These are phyloP conservation scores for Acleris emargana DNA, from an alignment of 2,888 invertebrate genomes.

Conservation along the genomic window DNA sequence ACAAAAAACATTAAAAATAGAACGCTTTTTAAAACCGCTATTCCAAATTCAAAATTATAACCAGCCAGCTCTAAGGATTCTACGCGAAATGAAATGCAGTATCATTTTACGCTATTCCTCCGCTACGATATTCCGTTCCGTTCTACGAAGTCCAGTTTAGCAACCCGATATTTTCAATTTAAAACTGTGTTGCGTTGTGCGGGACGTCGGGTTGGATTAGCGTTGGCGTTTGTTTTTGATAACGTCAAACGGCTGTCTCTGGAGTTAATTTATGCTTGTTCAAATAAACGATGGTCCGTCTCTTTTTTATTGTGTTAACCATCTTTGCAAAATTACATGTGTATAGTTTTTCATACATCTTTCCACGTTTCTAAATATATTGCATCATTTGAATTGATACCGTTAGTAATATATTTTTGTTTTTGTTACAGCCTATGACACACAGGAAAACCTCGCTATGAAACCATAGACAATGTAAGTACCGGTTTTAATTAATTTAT, in stretches of 20 bases:
- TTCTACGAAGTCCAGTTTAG: constrained; percentile 64
- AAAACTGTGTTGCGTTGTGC: constrained; percentile 58
- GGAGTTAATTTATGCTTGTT: background rate
- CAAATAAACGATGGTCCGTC: too few relatives aligned
- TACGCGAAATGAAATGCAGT: constrained; percentile 39
- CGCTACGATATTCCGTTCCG: constrained; percentile 51
- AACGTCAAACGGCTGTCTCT: constrained; percentile 29
- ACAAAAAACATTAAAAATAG: background rate
- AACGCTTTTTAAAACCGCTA: background rate
- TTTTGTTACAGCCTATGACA: constrained; percentile 17
- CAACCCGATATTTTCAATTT: constrained; percentile 64
- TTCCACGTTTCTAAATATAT: too few relatives aligned
- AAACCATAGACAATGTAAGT: constrained; percentile 22
- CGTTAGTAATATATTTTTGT: background rate
- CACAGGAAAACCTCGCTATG: background rate
- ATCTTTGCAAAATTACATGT: background rate
- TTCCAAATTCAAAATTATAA: constrained; percentile 12
- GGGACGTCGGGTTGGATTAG: constrained; percentile 27
- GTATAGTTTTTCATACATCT: background rate
- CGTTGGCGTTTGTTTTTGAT: constrained; percentile 27
- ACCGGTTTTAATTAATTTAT: constrained; percentile 9
- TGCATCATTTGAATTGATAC: too few relatives aligned
- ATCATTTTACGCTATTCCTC: constrained; percentile 45
- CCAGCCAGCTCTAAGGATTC: constrained; percentile 34
- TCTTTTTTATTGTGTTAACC: too few relatives aligned